Evolutionary conservation across 2,113 vertebrate species (phyloP).

Genomic region (Platycercus adscitus): DNA sequence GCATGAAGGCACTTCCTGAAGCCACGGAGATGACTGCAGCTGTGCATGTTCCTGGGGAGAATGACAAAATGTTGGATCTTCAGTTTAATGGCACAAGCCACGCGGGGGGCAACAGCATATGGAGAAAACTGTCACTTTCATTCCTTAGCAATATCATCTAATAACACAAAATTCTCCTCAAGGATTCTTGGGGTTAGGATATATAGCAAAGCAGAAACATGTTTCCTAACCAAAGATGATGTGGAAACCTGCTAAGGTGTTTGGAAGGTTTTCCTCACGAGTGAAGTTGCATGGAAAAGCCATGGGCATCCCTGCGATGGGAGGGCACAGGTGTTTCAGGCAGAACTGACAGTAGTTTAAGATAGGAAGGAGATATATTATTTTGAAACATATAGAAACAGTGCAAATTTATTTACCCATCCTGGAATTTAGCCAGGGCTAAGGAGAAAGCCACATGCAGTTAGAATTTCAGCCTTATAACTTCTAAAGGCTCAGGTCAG

Average conservation of each 20-base stretch:
- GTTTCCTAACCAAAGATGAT: background rate
- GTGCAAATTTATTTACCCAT: background rate
- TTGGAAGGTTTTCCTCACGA: background rate
- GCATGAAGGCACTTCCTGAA: conserved; percentile 22
- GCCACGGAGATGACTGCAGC: background rate
- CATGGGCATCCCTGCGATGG: background rate
- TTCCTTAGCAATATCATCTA: background rate
- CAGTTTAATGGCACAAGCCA: background rate
- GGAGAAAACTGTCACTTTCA: background rate
- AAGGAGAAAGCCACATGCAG: background rate
- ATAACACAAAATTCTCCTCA: background rate
- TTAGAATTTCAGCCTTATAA: background rate
- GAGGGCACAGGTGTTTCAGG: background rate
- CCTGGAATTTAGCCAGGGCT: background rate
- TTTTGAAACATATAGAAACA: background rate
- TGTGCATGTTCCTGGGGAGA: background rate
- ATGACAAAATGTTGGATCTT: conserved; percentile 42
- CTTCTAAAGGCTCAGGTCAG: background rate
- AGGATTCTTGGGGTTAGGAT: background rate
- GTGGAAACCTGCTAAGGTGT: background rate
- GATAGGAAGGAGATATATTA: background rate
- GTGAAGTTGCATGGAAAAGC: background rate
- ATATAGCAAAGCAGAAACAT: background rate
- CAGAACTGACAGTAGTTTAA: background rate
- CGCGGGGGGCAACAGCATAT: background rate